These are phyloP conservation scores for Lagodon rhomboides DNA, from an alignment of 2,797 vertebrate species.

Conservation along the genomic window DNA sequence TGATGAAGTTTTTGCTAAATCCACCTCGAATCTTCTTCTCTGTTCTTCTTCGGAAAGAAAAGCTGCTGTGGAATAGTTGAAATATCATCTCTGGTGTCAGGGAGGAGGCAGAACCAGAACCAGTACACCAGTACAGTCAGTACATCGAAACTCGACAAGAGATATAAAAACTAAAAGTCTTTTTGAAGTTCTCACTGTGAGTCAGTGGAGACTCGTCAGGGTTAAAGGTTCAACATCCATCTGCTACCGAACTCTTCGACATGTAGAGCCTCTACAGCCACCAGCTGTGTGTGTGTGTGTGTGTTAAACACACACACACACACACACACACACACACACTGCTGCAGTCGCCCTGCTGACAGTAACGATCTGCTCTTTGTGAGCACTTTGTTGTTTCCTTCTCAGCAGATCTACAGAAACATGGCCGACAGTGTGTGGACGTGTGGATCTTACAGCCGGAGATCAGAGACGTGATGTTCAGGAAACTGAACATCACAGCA, in stretches of 20 bases:
- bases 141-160: too few relatives aligned
- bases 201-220: background rate
- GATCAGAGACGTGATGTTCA: background rate
- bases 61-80: too few relatives aligned
- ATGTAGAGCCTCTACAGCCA: background rate
- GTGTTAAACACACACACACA: background rate
- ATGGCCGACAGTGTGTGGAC: background rate
- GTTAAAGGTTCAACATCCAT: conserved; percentile 2
- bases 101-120: too few relatives aligned
- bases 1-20: too few relatives aligned
- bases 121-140: too few relatives aligned
- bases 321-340: conserved; percentile 7
- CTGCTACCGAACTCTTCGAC: background rate
- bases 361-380: background rate
- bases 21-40: too few relatives aligned
- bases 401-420: background rate
- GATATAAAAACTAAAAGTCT: too few relatives aligned
- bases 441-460: too few relatives aligned
- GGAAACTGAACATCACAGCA: too few relatives aligned
- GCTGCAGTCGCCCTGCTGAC: background rate
- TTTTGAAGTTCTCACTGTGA: too few relatives aligned
- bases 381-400: background rate
- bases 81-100: too few relatives aligned
- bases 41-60: too few relatives aligned
- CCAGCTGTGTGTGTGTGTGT: conserved; percentile 9